Base-by-base conservation (phyloP, 2,888 invertebrate genomes). In the Agriopis aurantiaria region DNA sequence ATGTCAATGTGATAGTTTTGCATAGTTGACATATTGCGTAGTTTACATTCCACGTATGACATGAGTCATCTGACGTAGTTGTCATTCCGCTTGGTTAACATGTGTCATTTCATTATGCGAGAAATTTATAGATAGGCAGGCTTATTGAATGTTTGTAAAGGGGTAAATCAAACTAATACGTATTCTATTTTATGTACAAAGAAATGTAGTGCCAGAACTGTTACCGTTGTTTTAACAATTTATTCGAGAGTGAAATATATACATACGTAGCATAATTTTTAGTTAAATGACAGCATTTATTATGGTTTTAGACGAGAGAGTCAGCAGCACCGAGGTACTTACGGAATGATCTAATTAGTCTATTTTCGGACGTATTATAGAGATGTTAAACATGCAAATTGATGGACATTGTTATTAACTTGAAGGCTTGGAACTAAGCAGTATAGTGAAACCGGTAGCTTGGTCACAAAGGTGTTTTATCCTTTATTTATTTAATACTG, bases 291-390 rank as follows among this genome's bases (percentile, higher is more conserved):
- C 84, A 88, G 92, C 91, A 92, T 92, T 92, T 91, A 91, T 85
- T 84, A 81, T 82, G 79, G 72, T 81, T 82, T 84, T 83, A 80
- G 80, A 81, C 76, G 72, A 72, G 75, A 74, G 69, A 76, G 76
- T 84, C 87, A 87, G 87, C 87, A 89, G 87, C 89, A 86, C 85
- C 84, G 72, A 80, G 74, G 86, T 91, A 91, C 90, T 89, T 91
- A 90, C 87, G 87, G 86, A 86, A 79, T 73, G 66, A 73, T 75
- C 62, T 66, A 59, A 59, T 71, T 63, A 51, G 3, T 65, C 33
- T 61, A 46, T 53, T 17, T 14, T 23, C 8, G 51, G 45, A 69
- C 68, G 57, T 65, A 43, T 58, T 63, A 73, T 55, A 64, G 75
- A 58, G 49, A 60, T 55, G 43, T 65, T 17, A 41, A 46, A 56